These are phyloP conservation scores for Eucera pruinosa DNA, from an alignment of 2,888 invertebrate genomes.

Conservation along the genomic window DNA sequence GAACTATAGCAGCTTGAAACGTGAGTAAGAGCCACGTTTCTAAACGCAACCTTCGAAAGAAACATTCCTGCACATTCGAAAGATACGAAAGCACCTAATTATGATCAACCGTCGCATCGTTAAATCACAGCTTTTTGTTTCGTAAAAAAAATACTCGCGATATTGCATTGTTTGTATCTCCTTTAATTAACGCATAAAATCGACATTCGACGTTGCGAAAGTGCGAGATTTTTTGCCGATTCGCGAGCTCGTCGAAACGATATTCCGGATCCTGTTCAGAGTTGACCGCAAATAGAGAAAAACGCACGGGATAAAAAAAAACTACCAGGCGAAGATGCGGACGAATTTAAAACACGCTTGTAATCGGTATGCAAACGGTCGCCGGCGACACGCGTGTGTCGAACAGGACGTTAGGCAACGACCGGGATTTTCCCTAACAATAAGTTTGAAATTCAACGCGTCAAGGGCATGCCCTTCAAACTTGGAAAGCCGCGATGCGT, in stretches of 20 bases:
- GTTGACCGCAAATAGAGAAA: neutral
- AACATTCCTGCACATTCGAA: too few species aligned
- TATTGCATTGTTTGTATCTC: too few species aligned
- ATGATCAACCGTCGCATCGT: too few species aligned
- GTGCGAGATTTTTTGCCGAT: too few species aligned
- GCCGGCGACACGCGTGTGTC: neutral
- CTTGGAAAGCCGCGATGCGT: conserved; percentile 9
- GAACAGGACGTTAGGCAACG: conserved; percentile 31
- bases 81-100: too few species aligned
- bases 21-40: too few species aligned
- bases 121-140: too few species aligned
- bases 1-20: too few species aligned
- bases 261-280: neutral
- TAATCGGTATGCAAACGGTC: conserved; percentile 28
- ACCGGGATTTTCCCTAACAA: conserved; percentile 34
- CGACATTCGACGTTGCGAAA: too few species aligned
- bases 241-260: neutral
- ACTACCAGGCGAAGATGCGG: neutral
- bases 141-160: too few species aligned
- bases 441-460: conserved; percentile 52
- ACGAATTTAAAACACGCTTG: neutral
- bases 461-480: conserved; percentile 42
- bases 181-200: too few species aligned
- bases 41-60: too few species aligned
- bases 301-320: neutral